A percentile compares a stretch with the other conserved stretches of the same genome.
Conservation (phyloP, 2,113 vertebrate species). For the Amphiprion ocellaris region DNA sequence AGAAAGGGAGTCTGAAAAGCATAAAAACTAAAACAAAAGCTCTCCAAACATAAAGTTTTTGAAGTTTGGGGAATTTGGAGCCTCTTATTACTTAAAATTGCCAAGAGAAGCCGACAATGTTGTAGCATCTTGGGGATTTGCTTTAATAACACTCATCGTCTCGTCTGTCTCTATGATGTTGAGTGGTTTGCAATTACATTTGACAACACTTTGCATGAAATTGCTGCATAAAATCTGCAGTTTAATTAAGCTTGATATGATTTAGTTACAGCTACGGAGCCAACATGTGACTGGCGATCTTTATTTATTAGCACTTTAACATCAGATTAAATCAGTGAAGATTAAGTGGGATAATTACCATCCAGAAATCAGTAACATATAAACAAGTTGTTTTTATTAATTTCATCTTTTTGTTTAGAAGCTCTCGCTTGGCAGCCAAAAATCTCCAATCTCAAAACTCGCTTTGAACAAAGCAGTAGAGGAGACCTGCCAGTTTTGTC, state of each 20-base stretch:
- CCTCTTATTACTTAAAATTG: too few relatives aligned
- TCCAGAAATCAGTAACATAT: not conserved
- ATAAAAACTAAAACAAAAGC: not conserved
- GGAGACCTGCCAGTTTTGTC: conserved; percentile 9
- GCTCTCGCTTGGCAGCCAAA: not conserved
- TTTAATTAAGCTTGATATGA: too few relatives aligned
- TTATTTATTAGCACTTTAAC: not conserved
- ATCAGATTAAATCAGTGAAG: not conserved
- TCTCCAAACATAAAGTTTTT: rapidly evolving
- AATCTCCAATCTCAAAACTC: not conserved
- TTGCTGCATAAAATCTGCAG: too few relatives aligned
- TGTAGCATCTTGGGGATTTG: too few relatives aligned
- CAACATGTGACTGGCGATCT: not conserved
- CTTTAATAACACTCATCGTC: too few relatives aligned
- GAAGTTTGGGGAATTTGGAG: too few relatives aligned
- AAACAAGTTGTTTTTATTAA: not conserved
- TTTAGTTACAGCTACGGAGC: not conserved
- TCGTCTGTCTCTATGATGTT: too few relatives aligned
- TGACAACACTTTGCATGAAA: too few relatives aligned
- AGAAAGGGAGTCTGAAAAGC: not conserved
- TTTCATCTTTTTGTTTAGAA: not conserved
- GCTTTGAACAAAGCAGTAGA: conserved; percentile 18
- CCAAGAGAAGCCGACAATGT: too few relatives aligned
- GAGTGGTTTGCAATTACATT: too few relatives aligned
- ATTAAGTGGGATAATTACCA: not conserved